A percentile compares a stretch with the other conserved stretches of the same genome.
Evolutionary conservation across 2,797 vertebrate species (phyloP).

Genomic region (Enteromius trimaculatus): DNA sequence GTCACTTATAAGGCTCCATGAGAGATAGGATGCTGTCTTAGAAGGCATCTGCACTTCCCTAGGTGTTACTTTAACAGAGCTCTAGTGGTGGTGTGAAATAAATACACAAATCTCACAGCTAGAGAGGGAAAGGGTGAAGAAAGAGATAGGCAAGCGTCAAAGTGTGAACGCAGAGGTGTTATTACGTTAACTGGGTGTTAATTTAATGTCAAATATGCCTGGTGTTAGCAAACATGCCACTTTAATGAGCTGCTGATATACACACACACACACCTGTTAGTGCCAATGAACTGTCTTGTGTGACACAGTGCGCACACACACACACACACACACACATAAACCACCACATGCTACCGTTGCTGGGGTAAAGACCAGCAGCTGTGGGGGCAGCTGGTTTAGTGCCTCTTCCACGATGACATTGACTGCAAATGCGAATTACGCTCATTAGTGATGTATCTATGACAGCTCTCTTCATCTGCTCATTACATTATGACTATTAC

Average conservation of each 20-base stretch:
- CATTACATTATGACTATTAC: conserved; percentile 33
- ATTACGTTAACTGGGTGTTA: conserved; percentile 78
- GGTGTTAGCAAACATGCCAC: conserved; percentile 60
- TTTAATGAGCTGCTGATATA: conserved; percentile 57
- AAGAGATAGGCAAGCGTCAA: conserved; percentile 1
- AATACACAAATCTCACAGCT: conserved; percentile 20
- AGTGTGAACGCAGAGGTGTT: conserved; percentile 42
- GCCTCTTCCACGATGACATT: conserved; percentile 30
- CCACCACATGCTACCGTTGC: conserved; percentile 1
- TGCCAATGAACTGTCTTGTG: conserved; percentile 34
- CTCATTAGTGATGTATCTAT: conserved; percentile 33
- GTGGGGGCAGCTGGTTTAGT: conserved; percentile 44
- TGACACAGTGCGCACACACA: not conserved
- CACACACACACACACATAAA: conserved; percentile 12
- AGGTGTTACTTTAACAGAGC: not conserved
- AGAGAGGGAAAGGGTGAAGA: not conserved
- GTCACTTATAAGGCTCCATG: not conserved
- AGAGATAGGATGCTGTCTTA: not conserved
- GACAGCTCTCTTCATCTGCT: conserved; percentile 21
- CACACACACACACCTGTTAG: conserved; percentile 36
- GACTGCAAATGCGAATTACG: conserved; percentile 36
- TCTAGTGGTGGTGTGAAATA: conserved; percentile 7
- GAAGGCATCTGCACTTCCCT: not conserved
- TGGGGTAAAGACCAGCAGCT: conserved; percentile 38
- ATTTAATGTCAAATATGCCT: conserved; percentile 70